Evolutionary conservation across 2,797 vertebrate species (phyloP).

Genomic region (Anabas testudineus): DNA sequence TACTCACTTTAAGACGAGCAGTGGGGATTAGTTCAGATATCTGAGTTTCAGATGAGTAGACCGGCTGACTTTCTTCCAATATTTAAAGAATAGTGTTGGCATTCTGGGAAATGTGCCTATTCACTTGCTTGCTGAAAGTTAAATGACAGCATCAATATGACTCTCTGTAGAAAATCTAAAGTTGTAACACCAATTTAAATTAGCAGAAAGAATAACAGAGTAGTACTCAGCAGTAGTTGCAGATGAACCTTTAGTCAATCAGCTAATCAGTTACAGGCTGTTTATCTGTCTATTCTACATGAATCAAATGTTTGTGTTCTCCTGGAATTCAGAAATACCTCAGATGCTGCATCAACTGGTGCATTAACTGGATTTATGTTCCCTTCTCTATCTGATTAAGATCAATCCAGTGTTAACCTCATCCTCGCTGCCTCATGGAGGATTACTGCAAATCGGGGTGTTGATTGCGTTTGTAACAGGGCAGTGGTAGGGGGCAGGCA

Average conservation of each 20-base stretch:
- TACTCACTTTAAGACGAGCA: conserved; percentile 12
- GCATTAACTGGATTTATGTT: conserved; percentile 45
- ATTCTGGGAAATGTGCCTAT: not conserved
- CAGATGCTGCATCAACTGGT: no score
- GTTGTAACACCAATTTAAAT: no score
- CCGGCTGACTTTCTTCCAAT: not conserved
- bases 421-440: conserved; percentile 56
- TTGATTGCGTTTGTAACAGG: conserved; percentile 33
- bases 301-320: conserved; percentile 12
- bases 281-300: not conserved
- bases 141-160: not conserved
- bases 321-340: conserved; percentile 11
- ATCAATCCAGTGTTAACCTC: conserved; percentile 72
- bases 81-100: not conserved
- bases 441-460: conserved; percentile 70
- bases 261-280: not conserved
- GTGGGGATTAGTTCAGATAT: conserved; percentile 6
- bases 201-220: no score
- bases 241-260: not conserved
- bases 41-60: no score
- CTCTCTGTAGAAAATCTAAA: not conserved
- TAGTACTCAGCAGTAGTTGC: not conserved
- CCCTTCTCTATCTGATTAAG: conserved; percentile 66
- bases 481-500: not conserved
- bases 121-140: not conserved